phyloP scores from a whole-genome alignment of 2,113 vertebrate species.

The Psittacus erithacus region DNA sequence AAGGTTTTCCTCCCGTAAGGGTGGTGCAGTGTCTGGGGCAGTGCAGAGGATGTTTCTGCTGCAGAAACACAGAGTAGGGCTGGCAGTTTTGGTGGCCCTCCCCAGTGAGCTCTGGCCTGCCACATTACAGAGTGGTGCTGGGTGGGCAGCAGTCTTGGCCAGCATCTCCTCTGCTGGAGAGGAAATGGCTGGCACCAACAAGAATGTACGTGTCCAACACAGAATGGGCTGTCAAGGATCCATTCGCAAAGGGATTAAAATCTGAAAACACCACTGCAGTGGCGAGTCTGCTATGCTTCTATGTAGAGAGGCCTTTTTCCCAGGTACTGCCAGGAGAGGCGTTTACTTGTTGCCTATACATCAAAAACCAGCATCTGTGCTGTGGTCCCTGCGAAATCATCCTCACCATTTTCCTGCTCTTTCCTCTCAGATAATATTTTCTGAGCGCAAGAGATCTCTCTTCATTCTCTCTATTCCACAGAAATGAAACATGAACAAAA shows the following conservation, averaged over 20 bases:
- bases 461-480: neutral
- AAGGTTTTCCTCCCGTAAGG: neutral
- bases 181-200: neutral
- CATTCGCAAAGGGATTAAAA: neutral
- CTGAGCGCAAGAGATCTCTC: neutral
- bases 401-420: constrained; percentile 1
- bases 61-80: neutral
- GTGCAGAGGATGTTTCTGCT: neutral
- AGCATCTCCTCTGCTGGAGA: neutral
- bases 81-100: neutral
- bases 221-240: neutral
- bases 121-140: neutral
- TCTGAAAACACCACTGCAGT: neutral
- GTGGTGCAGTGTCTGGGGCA: neutral
- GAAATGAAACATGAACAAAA: constrained; percentile 9
- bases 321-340: neutral
- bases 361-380: neutral
- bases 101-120: neutral
- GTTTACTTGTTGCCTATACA: neutral
- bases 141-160: neutral
- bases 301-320: neutral
- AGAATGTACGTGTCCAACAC: fast-evolving
- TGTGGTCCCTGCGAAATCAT: neutral
- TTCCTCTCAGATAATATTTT: neutral
- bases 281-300: neutral